Evolutionary conservation across 2,113 vertebrate genomes (phyloP), one percentile per base, ranked within the genome.

Genomic region (Willisornis vidua): DNA sequence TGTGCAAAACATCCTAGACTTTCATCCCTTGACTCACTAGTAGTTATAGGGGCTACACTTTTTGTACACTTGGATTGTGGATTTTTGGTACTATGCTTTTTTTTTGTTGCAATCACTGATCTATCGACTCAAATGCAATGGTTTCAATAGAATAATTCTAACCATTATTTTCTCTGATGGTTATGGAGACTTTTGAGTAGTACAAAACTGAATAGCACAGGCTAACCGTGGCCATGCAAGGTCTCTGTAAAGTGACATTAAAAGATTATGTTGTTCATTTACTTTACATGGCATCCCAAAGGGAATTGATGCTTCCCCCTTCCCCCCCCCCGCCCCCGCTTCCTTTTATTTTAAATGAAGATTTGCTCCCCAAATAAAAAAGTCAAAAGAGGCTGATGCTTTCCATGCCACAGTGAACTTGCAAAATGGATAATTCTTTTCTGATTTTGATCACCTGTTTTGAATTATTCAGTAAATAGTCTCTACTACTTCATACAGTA

Each of bases 31-130:
- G 19, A 18, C 24, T 82, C 8, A 5, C 19, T 57, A 7, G 9
- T 57, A 7, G 9, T 35, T 54, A 15, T n/a, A n/a, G n/a, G 20
- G 31, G 7, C 20, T 19, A 39, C 11, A 1, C 29, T 67, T 93
- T 85, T 66, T 87, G 3, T 16, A 22, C 8, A 2, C 8, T 48
- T 49, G 2, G 3, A 14, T 81, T 4, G 6, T n/a, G 11, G 9
- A 2, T 70, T 77, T 73, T 59, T 91, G n/a, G 14, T 63, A 4
- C 3, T 49, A 20, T 0, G 0, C 29, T 73, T 7, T 0, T 7
- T 0, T 55, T 71, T 82, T 67, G 48, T 74, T 87, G 2, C 19
- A 9, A 4, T 8, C 9, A 3, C 11, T 35, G 2, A 51, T 67
- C 67, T 82, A 6, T 75, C 25, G 26, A 29, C 5, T 49, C 29